phyloP scores from a whole-genome alignment of 2,888 invertebrate genomes.

The Macaria liturata region DNA sequence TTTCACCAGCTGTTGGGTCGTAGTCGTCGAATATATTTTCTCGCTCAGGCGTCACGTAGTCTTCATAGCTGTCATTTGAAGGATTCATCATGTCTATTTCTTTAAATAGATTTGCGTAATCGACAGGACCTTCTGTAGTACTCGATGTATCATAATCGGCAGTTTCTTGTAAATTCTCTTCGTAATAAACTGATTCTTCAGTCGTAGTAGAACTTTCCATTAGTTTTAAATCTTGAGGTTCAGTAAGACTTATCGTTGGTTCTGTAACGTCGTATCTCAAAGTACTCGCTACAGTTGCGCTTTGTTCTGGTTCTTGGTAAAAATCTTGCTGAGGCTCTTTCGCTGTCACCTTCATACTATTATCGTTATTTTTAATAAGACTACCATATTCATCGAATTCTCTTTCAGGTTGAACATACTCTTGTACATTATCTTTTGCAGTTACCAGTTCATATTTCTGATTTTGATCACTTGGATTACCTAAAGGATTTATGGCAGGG shows the following conservation, averaged over 20 bases:
- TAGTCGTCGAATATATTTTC: constrained; percentile 39
- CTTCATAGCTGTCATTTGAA: constrained; percentile 59
- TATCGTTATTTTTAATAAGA: background rate
- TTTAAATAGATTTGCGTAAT: constrained; percentile 23
- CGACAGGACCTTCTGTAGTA: too few species aligned
- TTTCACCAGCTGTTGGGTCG: constrained; percentile 6
- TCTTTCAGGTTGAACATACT: background rate
- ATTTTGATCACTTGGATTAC: too few species aligned
- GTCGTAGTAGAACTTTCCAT: background rate
- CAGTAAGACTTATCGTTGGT: too few species aligned
- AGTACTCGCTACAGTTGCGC: too few species aligned
- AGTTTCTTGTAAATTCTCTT: constrained; percentile 1
- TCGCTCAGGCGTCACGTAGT: constrained; percentile 53
- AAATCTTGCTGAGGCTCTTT: too few species aligned
- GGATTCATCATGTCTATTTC: constrained; percentile 33
- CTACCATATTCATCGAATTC: constrained; percentile 1
- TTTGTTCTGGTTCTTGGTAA: too few species aligned
- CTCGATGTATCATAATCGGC: too few species aligned
- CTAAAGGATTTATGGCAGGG: too few species aligned
- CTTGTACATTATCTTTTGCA: background rate
- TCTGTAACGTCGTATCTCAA: too few species aligned
- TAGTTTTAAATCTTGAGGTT: too few species aligned
- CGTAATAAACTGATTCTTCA: constrained; percentile 1
- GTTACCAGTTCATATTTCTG: too few species aligned
- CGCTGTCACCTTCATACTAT: background rate